These are phyloP conservation scores for Listrodromus nycthemerus DNA, from an alignment of 2,888 invertebrate species.

Conservation along the genomic window DNA sequence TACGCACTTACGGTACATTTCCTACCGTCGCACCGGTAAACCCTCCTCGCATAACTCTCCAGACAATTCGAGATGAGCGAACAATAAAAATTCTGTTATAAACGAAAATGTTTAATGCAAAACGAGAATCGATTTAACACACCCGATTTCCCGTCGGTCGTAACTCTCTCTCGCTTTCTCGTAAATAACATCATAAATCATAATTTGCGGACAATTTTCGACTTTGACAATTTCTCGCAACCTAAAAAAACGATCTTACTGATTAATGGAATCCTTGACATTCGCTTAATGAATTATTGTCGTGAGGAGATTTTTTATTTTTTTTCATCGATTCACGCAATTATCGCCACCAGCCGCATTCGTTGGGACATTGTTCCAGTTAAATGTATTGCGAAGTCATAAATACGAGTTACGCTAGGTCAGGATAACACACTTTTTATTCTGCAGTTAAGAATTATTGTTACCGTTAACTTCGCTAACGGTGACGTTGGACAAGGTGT, in stretches of 20 bases:
- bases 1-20: background rate
- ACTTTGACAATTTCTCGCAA: constrained; percentile 1
- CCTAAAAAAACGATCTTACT: too few species aligned
- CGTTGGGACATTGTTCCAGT: background rate
- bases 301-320: background rate
- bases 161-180: constrained; percentile 7
- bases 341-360: background rate
- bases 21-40: constrained; percentile 64
- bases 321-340: background rate
- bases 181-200: constrained; percentile 25
- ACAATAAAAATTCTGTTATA: constrained; percentile 21
- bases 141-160: constrained; percentile 9
- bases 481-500: background rate
- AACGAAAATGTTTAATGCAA: constrained; percentile 2
- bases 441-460: background rate
- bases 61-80: constrained; percentile 47
- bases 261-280: constrained; percentile 35
- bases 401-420: constrained; percentile 3
- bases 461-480: background rate
- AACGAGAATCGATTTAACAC: constrained; percentile 40
- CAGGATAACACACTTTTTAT: background rate
- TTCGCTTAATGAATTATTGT: constrained; percentile 16
- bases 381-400: background rate
- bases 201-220: background rate
- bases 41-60: constrained; percentile 67